Base-by-base conservation (phyloP, 1,140 invertebrate species). In the Parapsyche elsis region DNA sequence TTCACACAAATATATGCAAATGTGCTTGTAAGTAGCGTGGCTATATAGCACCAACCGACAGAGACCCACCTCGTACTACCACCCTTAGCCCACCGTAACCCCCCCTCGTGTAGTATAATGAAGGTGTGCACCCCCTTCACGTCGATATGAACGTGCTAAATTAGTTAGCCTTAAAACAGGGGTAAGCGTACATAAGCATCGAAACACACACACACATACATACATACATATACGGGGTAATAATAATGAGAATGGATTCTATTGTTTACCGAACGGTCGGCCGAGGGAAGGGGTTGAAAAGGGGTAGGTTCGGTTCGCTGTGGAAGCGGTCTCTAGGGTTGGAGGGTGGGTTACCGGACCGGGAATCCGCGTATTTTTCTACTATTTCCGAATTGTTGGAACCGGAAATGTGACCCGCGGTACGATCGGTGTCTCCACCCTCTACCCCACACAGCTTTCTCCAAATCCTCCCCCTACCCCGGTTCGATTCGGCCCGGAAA, bases 231-330 rank as follows among this genome's bases (percentile, higher is more conserved):
- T 26, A 67, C 16, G 64, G 81, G 78, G 76, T 80, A 83, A 83
- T 83, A 81, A 83, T 83, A 83, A 83, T 83, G 82, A 83, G 82
- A 83, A 83, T 83, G 82, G 82, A 83, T 83, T 83, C 82, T 83
- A 83, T 83, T 83, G 82, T 83, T 83, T 83, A 83, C 82, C 80
- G 82, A 81, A 44, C 67, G 71, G 79, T 24, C 46, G 30, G 67
- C n/a, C 76, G 57, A 21, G 49, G 26, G 49, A 16, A 9, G 23
- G 49, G 75, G 71, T 24, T 38, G 30, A 7, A 38, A 38, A 12
- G 9, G 5, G 24, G 64, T n/a, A 14, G 9, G 12, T 23, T 21
- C 12, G 5, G 45, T 7, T 12, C 71, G 71, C 14, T 61, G 57
- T 30, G 59, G 57, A 57, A 12, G 10, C 10, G 45, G 71, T 46